Conservation (phyloP, 2,113 vertebrate genomes). For the Pleuronectes platessa region DNA sequence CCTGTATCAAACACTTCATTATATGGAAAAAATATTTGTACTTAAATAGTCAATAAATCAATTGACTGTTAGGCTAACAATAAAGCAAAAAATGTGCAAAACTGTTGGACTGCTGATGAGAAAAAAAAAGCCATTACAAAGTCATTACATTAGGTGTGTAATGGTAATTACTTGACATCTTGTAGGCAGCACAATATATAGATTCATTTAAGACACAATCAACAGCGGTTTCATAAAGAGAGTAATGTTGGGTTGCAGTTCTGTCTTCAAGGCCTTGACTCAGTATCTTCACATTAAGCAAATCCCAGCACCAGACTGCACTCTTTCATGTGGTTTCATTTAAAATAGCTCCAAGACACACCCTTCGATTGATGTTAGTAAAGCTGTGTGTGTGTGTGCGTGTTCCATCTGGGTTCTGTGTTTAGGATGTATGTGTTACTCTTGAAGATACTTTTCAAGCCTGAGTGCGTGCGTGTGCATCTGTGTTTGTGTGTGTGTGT, state of each 20-base stretch:
- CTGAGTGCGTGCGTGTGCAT: constrained; percentile 3
- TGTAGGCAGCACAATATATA: not conserved
- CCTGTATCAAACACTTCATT: too few relatives aligned
- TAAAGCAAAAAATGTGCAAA: too few relatives aligned
- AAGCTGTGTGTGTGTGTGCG: constrained; percentile 3
- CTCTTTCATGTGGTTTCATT: constrained; percentile 64
- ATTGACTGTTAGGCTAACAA: too few relatives aligned
- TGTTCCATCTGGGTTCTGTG: constrained; percentile 14
- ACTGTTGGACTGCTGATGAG: too few relatives aligned
- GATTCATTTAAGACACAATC: not conserved
- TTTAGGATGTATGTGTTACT: constrained; percentile 18
- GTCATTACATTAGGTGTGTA: too few relatives aligned
- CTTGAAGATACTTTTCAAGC: constrained; percentile 6
- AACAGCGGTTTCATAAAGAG: not conserved
- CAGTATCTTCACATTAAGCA: constrained; percentile 20
- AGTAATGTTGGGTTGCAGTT: not conserved
- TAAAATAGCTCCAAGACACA: constrained; percentile 60
- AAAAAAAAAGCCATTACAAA: too few relatives aligned
- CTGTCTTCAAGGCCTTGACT: constrained; percentile 10
- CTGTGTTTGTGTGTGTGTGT: not conserved
- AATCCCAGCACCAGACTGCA: constrained; percentile 6
- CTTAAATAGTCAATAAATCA: too few relatives aligned
- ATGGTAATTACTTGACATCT: not conserved
- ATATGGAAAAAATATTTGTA: too few relatives aligned
- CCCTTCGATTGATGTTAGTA: constrained; percentile 52